These are phyloP conservation scores for Myopa tessellatipennis DNA, from an alignment of 2,888 invertebrate genomes.

Conservation along the genomic window DNA sequence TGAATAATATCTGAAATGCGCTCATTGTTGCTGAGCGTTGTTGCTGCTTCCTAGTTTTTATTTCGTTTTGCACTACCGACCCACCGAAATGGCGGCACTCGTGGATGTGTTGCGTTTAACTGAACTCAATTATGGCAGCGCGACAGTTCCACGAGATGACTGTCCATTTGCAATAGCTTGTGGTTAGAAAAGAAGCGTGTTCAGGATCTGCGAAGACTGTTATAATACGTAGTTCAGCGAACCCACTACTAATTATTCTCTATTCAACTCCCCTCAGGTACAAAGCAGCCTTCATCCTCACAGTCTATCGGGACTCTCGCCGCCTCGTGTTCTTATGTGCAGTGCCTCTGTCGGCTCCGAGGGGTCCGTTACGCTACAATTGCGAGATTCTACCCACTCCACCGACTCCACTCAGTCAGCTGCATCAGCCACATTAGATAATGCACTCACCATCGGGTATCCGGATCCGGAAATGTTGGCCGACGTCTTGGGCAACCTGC, in stretches of 20 bases:
- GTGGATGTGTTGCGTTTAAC: conserved; percentile 53
- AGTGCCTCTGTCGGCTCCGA: conserved; percentile 69
- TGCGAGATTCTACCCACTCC: conserved; percentile 64
- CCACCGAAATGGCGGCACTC: conserved; percentile 18
- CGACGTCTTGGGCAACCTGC: conserved; percentile 77
- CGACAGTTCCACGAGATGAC: conserved; percentile 13
- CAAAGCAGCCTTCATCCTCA: conserved; percentile 68
- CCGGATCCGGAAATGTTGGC: conserved; percentile 81
- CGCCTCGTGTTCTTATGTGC: conserved; percentile 65
- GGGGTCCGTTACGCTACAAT: conserved; percentile 67
- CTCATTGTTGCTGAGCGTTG: conserved; percentile 11
- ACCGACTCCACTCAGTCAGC: conserved; percentile 53
- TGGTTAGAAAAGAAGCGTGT: background rate
- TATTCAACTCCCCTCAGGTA: conserved; percentile 56
- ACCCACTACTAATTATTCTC: background rate
- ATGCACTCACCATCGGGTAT: conserved; percentile 77
- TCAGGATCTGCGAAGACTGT: background rate
- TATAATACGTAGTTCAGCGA: background rate
- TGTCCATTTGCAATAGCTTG: background rate
- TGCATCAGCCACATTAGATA: conserved; percentile 67
- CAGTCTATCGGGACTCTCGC: conserved; percentile 62
- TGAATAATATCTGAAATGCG: background rate
- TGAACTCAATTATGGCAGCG: conserved; percentile 54
- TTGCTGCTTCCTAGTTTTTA: background rate
- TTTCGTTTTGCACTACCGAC: background rate